phyloP scores from a whole-genome alignment of 2,888 invertebrate genomes.

The Dastarcus helophoroides region DNA sequence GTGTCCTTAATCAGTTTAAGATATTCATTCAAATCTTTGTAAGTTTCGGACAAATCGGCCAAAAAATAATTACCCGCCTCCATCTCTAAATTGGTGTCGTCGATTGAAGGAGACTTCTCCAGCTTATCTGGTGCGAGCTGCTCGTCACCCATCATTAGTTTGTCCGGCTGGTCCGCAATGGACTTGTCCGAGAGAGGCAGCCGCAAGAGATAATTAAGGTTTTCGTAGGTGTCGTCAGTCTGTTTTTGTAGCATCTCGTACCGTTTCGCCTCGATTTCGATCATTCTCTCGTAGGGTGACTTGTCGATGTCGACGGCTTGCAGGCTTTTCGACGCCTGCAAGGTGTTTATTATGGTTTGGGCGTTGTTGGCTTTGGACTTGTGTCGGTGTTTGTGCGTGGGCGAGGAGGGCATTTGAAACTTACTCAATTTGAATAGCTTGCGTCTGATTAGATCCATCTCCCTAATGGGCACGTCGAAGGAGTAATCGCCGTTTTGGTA shows the following conservation, averaged over 20 bases:
- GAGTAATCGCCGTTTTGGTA: constrained; percentile 7
- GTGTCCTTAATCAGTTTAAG: constrained; percentile 10
- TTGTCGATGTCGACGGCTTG: constrained; percentile 7
- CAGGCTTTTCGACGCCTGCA: constrained; percentile 9
- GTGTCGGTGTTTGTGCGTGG: background rate
- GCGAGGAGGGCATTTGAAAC: constrained; percentile 7
- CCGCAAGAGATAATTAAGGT: constrained; percentile 23
- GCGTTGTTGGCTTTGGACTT: constrained; percentile 1
- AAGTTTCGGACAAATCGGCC: constrained; percentile 10
- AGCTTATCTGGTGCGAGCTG: constrained; percentile 5
- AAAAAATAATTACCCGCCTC: constrained; percentile 8
- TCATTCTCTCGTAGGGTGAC: constrained; percentile 19
- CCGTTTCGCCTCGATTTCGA: constrained; percentile 23
- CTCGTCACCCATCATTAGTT: constrained; percentile 5
- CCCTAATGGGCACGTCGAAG: constrained; percentile 8
- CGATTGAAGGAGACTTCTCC: background rate
- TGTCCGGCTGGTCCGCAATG: constrained; percentile 5
- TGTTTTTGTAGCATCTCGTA: constrained; percentile 24
- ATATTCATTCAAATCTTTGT: constrained; percentile 10
- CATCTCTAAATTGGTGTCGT: constrained; percentile 3
- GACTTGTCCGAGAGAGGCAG: constrained; percentile 10
- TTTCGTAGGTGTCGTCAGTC: constrained; percentile 25
- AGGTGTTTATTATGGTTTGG: constrained; percentile 5
- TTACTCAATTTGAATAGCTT: constrained; percentile 9
- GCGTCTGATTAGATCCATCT: constrained; percentile 9